Conservation (phyloP, 2,797 vertebrate species). For the Darevskia nairensis region DNA sequence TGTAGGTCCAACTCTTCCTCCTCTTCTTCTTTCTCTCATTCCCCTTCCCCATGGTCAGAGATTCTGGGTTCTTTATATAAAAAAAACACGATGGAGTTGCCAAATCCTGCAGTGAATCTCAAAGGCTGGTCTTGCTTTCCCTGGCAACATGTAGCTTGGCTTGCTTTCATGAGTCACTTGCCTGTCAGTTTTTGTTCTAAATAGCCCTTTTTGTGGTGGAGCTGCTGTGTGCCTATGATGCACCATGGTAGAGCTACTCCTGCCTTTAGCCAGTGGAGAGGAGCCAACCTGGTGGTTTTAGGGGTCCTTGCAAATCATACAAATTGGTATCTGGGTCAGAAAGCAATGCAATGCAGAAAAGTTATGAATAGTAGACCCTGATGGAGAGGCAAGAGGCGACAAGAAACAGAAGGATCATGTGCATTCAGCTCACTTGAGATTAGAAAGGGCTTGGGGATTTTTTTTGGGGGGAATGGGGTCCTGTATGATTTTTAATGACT, state of each 20-base stretch:
- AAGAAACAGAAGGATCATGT: background rate
- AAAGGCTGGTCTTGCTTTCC: background rate
- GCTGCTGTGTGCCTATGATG: background rate
- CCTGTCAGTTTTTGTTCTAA: background rate
- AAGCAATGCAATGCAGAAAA: background rate
- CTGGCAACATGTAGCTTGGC: background rate
- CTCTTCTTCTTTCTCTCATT: too few species aligned
- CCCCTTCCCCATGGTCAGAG: rapidly evolving
- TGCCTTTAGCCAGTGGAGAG: background rate
- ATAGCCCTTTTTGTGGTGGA: background rate
- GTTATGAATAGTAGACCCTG: background rate
- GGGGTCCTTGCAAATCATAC: background rate
- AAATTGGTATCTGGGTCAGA: background rate
- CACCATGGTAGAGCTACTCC: background rate
- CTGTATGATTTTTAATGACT: background rate
- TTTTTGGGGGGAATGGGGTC: background rate
- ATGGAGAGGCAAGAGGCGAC: too few species aligned
- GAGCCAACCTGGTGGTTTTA: background rate
- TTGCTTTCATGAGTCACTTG: background rate
- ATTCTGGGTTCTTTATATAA: background rate
- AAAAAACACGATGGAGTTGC: background rate
- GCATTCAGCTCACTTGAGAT: background rate
- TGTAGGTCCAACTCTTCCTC: background rate
- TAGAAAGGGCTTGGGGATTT: background rate
- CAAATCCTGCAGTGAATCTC: background rate